Evolutionary conservation across 2,888 invertebrate genomes (phyloP), one percentile per base, ranked within the genome.

Genomic region (Thecophora atra): DNA sequence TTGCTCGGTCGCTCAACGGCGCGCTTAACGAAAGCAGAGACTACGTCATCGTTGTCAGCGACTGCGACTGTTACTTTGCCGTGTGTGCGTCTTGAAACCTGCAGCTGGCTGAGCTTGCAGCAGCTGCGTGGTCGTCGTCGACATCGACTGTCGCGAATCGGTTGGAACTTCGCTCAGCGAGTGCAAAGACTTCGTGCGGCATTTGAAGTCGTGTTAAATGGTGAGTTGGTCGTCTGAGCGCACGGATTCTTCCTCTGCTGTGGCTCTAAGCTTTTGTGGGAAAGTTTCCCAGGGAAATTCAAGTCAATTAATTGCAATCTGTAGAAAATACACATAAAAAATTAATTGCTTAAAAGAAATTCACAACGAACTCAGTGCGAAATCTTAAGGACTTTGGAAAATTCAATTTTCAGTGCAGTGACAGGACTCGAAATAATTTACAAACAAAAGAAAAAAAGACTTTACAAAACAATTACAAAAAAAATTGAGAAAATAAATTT

Each of bases 121-220:
- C 71, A 77, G 74, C 30, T 47, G 47, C 60, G 60, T 30, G 63
- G 60, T 52, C 56, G 70, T 19, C 44, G 71, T 24, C 42, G 71
- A 64, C 71, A 44, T 69, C 28, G 65, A 71, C 71, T 70, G 72
- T 75, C 73, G 75, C 75, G 69, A 73, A 52, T 67, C 60, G 73
- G 72, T 79, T 79, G 79, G 78, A 75, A 76, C 77, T 77, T 81
- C 76, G 77, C 72, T 77, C 76, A 76, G 76, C 76, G 78, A 81
- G 79, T 79, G 79, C 78, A 74, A 78, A 79, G 77, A 74, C 78
- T 80, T 76, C 81, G 81, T 85, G 84, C 83, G 84, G 83, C 86
- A 83, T 81, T 84, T 80, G 78, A 76, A 82, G 85, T 83, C 82
- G 83, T 83, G 84, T 82, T 83, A 79, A 83, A 82, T 81, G 84